Base-by-base conservation (phyloP, 1,140 invertebrate species). In the Sweltsa coloradensis region DNA sequence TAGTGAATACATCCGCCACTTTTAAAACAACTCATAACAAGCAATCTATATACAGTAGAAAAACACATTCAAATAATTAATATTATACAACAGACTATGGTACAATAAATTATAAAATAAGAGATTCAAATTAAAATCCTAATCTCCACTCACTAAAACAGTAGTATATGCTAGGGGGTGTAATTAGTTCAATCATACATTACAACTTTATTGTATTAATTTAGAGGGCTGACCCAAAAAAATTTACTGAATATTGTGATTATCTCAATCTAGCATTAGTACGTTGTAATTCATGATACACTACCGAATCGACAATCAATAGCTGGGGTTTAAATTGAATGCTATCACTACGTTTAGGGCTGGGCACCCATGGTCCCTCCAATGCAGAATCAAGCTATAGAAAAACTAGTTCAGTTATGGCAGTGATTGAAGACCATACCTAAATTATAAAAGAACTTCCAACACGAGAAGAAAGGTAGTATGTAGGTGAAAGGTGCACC, bases 361-460 rank as follows among this genome's bases (percentile, higher is more conserved):
- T 21, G 42, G 42, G 14, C 1, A 44, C 19, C 25, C 19, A 5
- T 27, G 18, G 24, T 13, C 23, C 42, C 42, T 29, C 23, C 23
- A 44, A 27, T 31, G 14, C 29, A 44, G 26, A n/a, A 27, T 6
- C 27, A 29, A 25, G 3, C 23, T 26, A 44, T 44, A 26, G 27
- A 44, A 18, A 44, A 31, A 44, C 42, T 31, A 44, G 42, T 31
- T 44, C n/a, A 44, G 18, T 31, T 31, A 44, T 44, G 42, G 42
- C 42, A 44, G 42, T 44, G 42, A 44, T 44, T 44, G 42, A 31
- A 31, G 42, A 18, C 26, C n/a, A n/a, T n/a, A n/a, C n/a, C n/a
- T n/a, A 44, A 44, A 44, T 44, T 44, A 44, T 31, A 44, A 18
- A 25, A 34, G 27, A 27, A 25, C 26, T 44, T 26, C 42, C 29